phyloP scores from a whole-genome alignment of 2,888 invertebrate genomes.

The Drosophila affinis region DNA sequence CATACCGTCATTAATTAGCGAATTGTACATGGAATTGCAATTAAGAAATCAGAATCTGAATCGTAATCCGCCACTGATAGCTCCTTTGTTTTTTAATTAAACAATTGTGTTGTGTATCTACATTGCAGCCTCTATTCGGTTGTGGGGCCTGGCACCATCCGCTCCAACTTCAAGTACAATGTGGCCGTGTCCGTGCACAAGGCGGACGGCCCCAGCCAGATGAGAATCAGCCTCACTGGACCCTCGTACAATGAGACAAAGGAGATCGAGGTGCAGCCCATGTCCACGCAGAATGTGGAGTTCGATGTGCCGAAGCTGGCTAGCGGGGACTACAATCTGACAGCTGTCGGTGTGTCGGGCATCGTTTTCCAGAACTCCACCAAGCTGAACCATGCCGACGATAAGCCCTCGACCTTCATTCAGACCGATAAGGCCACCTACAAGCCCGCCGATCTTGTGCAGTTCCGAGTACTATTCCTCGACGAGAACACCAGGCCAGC shows the following conservation, averaged over 20 bases:
- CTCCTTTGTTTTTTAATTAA: slow-evolving; percentile 5
- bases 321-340: slow-evolving; percentile 76
- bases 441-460: slow-evolving; percentile 92
- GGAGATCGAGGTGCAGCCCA: slow-evolving; percentile 88
- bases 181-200: slow-evolving; percentile 88
- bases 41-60: slow-evolving; percentile 6
- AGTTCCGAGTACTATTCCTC: slow-evolving; percentile 89
- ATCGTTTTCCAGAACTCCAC: slow-evolving; percentile 90
- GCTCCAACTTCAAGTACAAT: slow-evolving; percentile 93
- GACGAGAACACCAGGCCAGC: slow-evolving; percentile 89
- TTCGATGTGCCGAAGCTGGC: slow-evolving; percentile 86
- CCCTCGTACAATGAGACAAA: slow-evolving; percentile 89
- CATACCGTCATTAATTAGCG: slow-evolving; percentile 9
- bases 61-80: slow-evolving; percentile 3
- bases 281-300: slow-evolving; percentile 88
- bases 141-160: slow-evolving; percentile 90
- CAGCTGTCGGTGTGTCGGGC: slow-evolving; percentile 87
- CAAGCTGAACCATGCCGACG: slow-evolving; percentile 88
- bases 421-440: slow-evolving; percentile 97
- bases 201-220: slow-evolving; percentile 78
- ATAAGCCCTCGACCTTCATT: slow-evolving; percentile 89
- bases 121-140: slow-evolving; percentile 87
- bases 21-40: slow-evolving; percentile 31
- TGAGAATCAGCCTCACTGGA: slow-evolving; percentile 90
- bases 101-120: background rate